Percentiles rank a stretch among this genome's conserved stretches.
These are phyloP conservation scores for Hofmannophila pseudospretella DNA, from an alignment of 2,888 invertebrate genomes.

Conservation along the genomic window DNA sequence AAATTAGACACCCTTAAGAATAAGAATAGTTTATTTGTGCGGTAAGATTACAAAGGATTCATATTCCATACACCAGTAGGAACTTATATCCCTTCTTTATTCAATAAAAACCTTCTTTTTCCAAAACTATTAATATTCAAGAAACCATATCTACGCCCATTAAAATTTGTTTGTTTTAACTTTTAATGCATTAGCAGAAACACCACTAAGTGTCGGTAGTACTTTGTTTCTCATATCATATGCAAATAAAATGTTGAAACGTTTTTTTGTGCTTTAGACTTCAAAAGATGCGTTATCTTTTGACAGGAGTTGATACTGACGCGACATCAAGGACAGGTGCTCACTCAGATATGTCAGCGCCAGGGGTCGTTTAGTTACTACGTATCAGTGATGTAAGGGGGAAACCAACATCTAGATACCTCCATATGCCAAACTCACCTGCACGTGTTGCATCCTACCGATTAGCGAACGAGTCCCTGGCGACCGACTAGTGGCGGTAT, in stretches of 20 bases:
- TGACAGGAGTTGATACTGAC: slow-evolving; percentile 13
- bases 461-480: too few species aligned
- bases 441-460: too few species aligned
- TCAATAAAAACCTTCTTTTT: too few species aligned
- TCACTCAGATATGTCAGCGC: neutral
- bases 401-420: too few species aligned
- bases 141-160: neutral
- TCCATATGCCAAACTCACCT: too few species aligned
- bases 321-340: neutral
- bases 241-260: slow-evolving; percentile 12
- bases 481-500: too few species aligned
- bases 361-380: neutral
- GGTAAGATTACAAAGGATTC: too few species aligned
- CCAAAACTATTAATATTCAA: too few species aligned
- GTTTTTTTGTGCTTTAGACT: slow-evolving; percentile 16
- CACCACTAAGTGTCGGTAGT: neutral
- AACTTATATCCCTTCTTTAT: too few species aligned
- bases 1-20: too few species aligned
- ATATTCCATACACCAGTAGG: too few species aligned
- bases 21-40: too few species aligned
- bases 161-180: slow-evolving; percentile 2
- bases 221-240: slow-evolving; percentile 7
- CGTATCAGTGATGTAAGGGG: neutral
- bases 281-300: slow-evolving; percentile 23
- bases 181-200: neutral